phyloP scores from a whole-genome alignment of 2,113 vertebrate species.

The Calyptommatus sinebrachiatus region DNA sequence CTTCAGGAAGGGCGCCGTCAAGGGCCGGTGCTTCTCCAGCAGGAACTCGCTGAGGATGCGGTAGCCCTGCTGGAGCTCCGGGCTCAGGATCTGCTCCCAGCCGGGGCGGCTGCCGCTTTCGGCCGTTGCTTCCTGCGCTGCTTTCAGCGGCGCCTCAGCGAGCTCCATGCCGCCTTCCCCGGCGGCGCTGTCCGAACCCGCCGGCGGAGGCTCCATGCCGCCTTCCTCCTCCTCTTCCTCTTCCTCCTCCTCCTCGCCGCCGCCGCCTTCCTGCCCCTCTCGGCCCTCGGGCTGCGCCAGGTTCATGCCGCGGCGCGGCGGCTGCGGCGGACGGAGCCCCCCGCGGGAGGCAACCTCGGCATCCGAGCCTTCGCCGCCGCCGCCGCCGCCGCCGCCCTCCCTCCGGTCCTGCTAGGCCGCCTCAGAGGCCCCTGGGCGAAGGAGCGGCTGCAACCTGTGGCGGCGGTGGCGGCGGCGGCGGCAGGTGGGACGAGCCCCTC shows the following conservation, averaged over 20 bases:
- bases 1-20: conserved; percentile 82
- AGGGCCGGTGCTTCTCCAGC: conserved; percentile 84
- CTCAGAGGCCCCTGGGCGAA: not conserved
- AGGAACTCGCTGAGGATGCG: conserved; percentile 88
- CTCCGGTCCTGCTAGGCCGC: not conserved
- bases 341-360: not conserved
- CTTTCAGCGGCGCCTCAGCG: conserved; percentile 16
- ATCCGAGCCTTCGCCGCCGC: not conserved
- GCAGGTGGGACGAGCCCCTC: not conserved
- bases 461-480: not conserved
- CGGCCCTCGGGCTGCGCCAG: conserved; percentile 36
- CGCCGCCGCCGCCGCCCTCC: not conserved
- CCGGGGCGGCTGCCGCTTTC: not conserved
- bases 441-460: not conserved
- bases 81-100: conserved; percentile 76
- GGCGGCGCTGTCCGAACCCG: not conserved
- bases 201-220: conserved; percentile 47
- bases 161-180: not conserved
- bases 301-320: conserved; percentile 49
- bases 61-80: conserved; percentile 88
- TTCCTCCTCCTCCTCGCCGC: not conserved
- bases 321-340: conserved; percentile 31
- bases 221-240: not conserved
- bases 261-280: not conserved
- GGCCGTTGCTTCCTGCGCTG: conserved; percentile 20